Evolutionary conservation across 2,113 vertebrate genomes (phyloP).

Genomic region (Dipodomys merriami): DNA sequence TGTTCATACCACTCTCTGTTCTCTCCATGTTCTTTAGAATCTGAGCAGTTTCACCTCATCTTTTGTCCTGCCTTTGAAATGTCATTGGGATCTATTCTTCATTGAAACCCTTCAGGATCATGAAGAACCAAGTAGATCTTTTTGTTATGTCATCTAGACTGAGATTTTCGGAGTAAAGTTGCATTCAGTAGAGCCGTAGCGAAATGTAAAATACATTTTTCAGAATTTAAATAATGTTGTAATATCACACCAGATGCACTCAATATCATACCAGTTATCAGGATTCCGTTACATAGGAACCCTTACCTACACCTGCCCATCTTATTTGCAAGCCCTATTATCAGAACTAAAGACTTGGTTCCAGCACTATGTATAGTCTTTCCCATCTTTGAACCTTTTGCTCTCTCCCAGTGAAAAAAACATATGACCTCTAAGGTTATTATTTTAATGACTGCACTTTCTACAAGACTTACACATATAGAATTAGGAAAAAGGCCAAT

Average conservation of each 20-base stretch:
- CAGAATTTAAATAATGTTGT: not conserved
- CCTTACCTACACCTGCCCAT: not conserved
- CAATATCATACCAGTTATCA: not conserved
- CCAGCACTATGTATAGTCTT: not conserved
- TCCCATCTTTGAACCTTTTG: not conserved
- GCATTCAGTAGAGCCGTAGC: not conserved
- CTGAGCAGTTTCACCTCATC: not conserved
- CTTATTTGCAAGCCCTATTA: not conserved
- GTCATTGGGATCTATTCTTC: not conserved
- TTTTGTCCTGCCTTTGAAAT: not conserved
- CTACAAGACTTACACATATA: constrained; percentile 46
- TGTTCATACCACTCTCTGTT: too few relatives aligned
- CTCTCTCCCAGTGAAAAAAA: constrained; percentile 32
- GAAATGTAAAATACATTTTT: not conserved
- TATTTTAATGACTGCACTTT: constrained; percentile 67
- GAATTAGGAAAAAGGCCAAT: constrained; percentile 64
- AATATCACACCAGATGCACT: not conserved
- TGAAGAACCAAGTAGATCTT: not conserved
- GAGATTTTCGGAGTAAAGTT: not conserved
- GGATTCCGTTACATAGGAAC: not conserved
- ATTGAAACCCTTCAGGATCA: not conserved
- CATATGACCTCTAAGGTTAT: constrained; percentile 52
- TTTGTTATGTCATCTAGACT: not conserved
- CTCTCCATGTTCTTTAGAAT: too few relatives aligned
- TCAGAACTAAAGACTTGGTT: not conserved